phyloP scores from a whole-genome alignment of 2,888 invertebrate species.

The Acrobasis consociella region DNA sequence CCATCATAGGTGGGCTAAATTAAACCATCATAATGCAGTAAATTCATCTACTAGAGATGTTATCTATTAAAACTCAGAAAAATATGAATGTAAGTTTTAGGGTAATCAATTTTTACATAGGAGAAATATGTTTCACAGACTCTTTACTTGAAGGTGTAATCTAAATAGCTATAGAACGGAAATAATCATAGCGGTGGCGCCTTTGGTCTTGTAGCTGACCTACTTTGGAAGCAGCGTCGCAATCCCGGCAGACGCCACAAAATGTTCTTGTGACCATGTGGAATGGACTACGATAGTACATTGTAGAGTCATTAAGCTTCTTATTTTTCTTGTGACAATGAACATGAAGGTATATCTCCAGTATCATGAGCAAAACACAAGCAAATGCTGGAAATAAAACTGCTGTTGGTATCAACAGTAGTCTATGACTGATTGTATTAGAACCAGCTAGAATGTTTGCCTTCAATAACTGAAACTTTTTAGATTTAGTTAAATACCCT shows the following conservation, averaged over 20 bases:
- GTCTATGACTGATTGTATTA: constrained; percentile 67
- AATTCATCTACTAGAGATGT: too few species aligned
- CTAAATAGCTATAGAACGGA: constrained; percentile 58
- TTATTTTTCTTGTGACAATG: constrained; percentile 87
- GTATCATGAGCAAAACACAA: constrained; percentile 71
- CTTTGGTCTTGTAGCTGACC: constrained; percentile 86
- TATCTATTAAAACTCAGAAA: too few species aligned
- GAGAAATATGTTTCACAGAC: too few species aligned
- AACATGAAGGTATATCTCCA: constrained; percentile 86
- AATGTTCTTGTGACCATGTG: constrained; percentile 86
- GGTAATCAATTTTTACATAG: too few species aligned
- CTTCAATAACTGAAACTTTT: constrained; percentile 61
- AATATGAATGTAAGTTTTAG: too few species aligned
- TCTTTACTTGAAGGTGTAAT: neutral
- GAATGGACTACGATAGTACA: constrained; percentile 87
- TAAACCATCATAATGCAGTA: too few species aligned
- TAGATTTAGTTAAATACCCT: constrained; percentile 56
- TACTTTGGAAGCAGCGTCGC: constrained; percentile 79
- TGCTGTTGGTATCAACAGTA: constrained; percentile 84
- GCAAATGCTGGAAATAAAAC: constrained; percentile 82
- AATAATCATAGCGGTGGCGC: constrained; percentile 64
- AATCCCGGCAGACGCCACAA: constrained; percentile 72
- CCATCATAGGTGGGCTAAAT: too few species aligned
- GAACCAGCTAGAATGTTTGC: constrained; percentile 65
- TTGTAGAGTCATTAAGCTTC: constrained; percentile 75